phyloP scores from a whole-genome alignment of 2,113 vertebrate genomes.

The Rhabdomys dilectus region DNA sequence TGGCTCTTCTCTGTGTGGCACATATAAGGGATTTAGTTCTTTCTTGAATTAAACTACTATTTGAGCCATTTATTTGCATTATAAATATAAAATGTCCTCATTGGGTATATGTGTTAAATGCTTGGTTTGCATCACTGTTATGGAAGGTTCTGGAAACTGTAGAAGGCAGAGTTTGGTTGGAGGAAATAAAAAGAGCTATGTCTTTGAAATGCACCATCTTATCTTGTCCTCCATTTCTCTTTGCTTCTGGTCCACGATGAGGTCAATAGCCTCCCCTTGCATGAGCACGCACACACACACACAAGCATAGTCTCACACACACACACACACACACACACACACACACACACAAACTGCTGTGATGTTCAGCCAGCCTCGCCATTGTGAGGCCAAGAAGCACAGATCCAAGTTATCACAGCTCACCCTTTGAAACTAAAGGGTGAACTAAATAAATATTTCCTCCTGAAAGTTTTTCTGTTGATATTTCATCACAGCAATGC shows the following conservation, averaged over 20 bases:
- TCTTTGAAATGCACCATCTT: neutral
- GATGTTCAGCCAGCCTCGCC: neutral
- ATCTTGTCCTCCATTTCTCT: neutral
- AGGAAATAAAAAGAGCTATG: neutral
- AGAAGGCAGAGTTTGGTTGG: neutral
- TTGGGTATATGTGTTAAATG: neutral
- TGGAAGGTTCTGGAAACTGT: neutral
- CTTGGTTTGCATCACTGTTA: neutral
- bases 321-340: neutral
- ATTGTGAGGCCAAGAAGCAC: neutral
- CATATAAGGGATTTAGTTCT: neutral
- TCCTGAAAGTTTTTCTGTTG: neutral
- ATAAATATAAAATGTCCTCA: neutral
- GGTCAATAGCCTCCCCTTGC: neutral
- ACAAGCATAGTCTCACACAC: neutral
- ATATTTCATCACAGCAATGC: neutral
- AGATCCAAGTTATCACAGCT: neutral
- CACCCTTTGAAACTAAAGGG: neutral
- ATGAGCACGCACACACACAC: neutral
- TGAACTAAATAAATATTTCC: neutral
- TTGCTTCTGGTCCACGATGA: neutral
- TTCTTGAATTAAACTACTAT: constrained; percentile 22
- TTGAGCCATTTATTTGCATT: constrained; percentile 22
- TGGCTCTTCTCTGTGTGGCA: constrained; percentile 1
- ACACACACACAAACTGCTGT: neutral